phyloP scores from a whole-genome alignment of 2,888 invertebrate genomes.

The Pardosa pseudoannulata region DNA sequence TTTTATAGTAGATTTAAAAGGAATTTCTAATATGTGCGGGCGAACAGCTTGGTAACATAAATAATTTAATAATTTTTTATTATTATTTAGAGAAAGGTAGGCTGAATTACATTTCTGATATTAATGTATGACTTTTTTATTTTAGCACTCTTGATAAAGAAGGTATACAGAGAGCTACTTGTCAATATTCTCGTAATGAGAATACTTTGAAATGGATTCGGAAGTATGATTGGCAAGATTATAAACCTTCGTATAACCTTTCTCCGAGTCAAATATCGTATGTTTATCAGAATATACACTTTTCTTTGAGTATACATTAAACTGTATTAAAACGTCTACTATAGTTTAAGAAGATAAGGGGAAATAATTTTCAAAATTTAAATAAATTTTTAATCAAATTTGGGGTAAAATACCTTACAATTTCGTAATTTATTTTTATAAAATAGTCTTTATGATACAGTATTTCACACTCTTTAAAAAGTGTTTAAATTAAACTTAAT shows the following conservation, averaged over 20 bases:
- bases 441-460: too few species aligned
- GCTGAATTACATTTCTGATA: neutral
- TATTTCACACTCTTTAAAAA: too few species aligned
- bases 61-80: neutral
- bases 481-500: too few species aligned
- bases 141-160: slow-evolving; percentile 45
- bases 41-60: slow-evolving; percentile 55
- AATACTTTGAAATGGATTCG: slow-evolving; percentile 41
- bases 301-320: too few species aligned
- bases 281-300: neutral
- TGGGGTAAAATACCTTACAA: too few species aligned
- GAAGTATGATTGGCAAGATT: slow-evolving; percentile 54
- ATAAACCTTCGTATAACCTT: slow-evolving; percentile 47
- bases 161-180: slow-evolving; percentile 46
- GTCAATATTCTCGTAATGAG: slow-evolving; percentile 47
- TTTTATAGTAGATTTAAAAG: too few species aligned
- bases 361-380: too few species aligned
- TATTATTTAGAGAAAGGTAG: too few species aligned
- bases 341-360: too few species aligned
- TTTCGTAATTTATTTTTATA: too few species aligned
- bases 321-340: too few species aligned
- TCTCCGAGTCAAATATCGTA: slow-evolving; percentile 54
- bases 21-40: slow-evolving; percentile 33
- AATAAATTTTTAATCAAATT: too few species aligned
- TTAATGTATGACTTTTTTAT: neutral